A percentile compares a stretch with the other conserved stretches of the same genome.
Conservation (phyloP, 2,888 invertebrate species). For the Macrophya annulata region DNA sequence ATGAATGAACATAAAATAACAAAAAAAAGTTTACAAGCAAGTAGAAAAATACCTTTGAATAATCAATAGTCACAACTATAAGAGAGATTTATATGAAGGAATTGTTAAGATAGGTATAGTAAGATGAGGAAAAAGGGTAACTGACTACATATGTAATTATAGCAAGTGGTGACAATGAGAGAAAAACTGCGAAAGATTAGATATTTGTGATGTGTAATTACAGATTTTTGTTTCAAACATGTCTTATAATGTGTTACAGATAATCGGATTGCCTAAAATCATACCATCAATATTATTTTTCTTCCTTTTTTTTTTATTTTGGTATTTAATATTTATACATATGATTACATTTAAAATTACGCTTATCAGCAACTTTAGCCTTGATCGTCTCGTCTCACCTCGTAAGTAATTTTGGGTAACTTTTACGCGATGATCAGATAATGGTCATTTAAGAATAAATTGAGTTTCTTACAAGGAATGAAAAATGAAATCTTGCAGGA, state of each 20-base stretch:
- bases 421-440: not conserved
- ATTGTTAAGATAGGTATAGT: not conserved
- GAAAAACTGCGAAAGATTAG: not conserved
- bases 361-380: constrained; percentile 20
- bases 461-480: constrained; percentile 50
- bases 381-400: not conserved
- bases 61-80: constrained; percentile 29
- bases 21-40: constrained; percentile 37
- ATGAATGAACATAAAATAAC: constrained; percentile 14
- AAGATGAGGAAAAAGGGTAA: not conserved
- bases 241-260: constrained; percentile 1
- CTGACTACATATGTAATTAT: constrained; percentile 27
- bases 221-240: constrained; percentile 18
- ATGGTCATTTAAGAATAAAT: not conserved
- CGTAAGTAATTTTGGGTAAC: constrained; percentile 4
- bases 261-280: constrained; percentile 11
- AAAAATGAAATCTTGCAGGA: constrained; percentile 30
- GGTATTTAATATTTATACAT: constrained; percentile 50
- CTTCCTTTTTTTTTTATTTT: not conserved
- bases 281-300: constrained; percentile 11
- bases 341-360: constrained; percentile 46
- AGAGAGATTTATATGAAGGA: constrained; percentile 13
- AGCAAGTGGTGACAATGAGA: constrained; percentile 2
- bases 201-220: not conserved
- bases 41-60: constrained; percentile 51